phyloP scores from a whole-genome alignment of 2,888 invertebrate species.

The Mythimna impura region DNA sequence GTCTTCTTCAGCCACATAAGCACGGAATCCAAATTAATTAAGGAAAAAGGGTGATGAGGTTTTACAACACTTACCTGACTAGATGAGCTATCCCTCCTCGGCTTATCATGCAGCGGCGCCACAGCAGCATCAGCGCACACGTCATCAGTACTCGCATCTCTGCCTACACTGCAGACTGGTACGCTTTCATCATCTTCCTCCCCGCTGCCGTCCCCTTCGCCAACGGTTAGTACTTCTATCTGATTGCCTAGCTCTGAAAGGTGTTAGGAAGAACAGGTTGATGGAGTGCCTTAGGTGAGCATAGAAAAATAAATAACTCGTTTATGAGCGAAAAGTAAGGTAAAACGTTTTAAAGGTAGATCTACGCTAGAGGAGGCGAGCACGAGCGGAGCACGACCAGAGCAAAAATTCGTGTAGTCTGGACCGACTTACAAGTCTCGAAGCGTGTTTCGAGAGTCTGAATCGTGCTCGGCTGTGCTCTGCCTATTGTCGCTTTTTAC shows the following conservation, averaged over 20 bases:
- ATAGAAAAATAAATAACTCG: not conserved
- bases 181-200: constrained; percentile 86
- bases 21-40: too few species aligned
- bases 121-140: constrained; percentile 87
- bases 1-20: too few species aligned
- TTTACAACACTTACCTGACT: constrained; percentile 76
- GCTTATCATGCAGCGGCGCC: constrained; percentile 79
- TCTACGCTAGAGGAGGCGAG: too few species aligned
- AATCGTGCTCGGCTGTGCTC: too few species aligned
- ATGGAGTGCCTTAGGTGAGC: not conserved
- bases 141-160: constrained; percentile 86
- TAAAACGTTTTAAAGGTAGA: too few species aligned
- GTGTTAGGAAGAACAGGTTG: constrained; percentile 4
- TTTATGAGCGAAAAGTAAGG: not conserved
- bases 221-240: constrained; percentile 88
- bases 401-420: too few species aligned
- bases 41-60: not conserved
- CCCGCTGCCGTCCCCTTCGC: constrained; percentile 82
- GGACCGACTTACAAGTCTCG: too few species aligned
- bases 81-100: constrained; percentile 76
- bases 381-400: too few species aligned
- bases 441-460: too few species aligned
- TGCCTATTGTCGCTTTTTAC: too few species aligned
- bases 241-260: constrained; percentile 88
- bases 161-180: constrained; percentile 83